Evolutionary conservation across 2,113 vertebrate species (phyloP).

Genomic region (Tetrao urogallus): DNA sequence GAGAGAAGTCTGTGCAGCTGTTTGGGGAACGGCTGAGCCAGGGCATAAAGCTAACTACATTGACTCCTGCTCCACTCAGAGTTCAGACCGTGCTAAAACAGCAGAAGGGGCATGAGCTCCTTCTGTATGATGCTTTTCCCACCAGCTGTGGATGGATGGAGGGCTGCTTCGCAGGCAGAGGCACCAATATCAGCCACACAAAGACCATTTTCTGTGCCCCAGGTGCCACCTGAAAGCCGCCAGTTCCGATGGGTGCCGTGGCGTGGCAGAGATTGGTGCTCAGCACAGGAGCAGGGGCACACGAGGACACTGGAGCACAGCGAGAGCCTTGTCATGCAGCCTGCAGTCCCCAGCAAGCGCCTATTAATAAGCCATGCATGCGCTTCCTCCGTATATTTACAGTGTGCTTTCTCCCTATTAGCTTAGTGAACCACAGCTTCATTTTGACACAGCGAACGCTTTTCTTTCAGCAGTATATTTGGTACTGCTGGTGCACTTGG

Average conservation of each 20-base stretch:
- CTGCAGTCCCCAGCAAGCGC: constrained; percentile 31
- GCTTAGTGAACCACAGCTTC: constrained; percentile 55
- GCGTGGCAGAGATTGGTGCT: not conserved
- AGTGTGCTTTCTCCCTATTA: constrained; percentile 38
- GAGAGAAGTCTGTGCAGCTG: not conserved
- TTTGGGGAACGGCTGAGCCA: not conserved
- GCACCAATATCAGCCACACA: not conserved
- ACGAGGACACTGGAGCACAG: constrained; percentile 33
- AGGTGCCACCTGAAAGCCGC: not conserved
- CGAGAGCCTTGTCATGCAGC: constrained; percentile 33
- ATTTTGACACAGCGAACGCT: not conserved
- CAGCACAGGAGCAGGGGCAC: not conserved
- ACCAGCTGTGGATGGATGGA: not conserved
- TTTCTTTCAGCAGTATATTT: not conserved
- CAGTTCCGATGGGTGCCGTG: not conserved
- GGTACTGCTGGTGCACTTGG: not conserved
- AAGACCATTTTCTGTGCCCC: not conserved
- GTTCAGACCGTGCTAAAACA: not conserved
- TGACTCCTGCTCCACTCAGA: not conserved
- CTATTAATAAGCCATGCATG: constrained; percentile 50
- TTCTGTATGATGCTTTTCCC: not conserved
- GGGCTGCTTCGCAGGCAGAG: not conserved
- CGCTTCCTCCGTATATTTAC: constrained; percentile 63
- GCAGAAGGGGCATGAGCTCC: not conserved
- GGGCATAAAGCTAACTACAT: not conserved